Evolutionary conservation across 2,888 invertebrate species (phyloP).

Genomic region (Diloba caeruleocephala): DNA sequence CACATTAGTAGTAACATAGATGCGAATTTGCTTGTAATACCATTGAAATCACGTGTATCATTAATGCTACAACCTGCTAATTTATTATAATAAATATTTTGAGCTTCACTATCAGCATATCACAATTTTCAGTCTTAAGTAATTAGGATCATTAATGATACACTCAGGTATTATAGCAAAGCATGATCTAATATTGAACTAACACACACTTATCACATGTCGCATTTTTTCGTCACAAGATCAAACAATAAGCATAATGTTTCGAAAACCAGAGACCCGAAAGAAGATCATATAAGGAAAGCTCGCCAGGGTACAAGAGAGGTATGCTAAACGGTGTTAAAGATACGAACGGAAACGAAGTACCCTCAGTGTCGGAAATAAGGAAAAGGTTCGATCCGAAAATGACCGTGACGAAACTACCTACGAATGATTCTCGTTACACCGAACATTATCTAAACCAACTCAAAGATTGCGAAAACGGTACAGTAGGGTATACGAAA

Average conservation of each 20-base stretch:
- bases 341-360: slow-evolving; percentile 90
- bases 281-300: slow-evolving; percentile 82
- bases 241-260: slow-evolving; percentile 69
- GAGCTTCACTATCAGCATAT: slow-evolving; percentile 7
- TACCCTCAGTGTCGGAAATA: slow-evolving; percentile 89
- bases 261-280: slow-evolving; percentile 82
- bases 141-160: slow-evolving; percentile 46
- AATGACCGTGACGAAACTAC: slow-evolving; percentile 85
- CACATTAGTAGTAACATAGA: slow-evolving; percentile 60
- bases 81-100: slow-evolving; percentile 3
- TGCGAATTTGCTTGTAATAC: slow-evolving; percentile 61
- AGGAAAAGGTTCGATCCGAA: slow-evolving; percentile 88
- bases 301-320: slow-evolving; percentile 79
- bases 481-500: slow-evolving; percentile 77
- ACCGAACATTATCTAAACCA: slow-evolving; percentile 80
- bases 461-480: slow-evolving; percentile 81
- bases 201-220: slow-evolving; percentile 85
- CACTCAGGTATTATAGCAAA: slow-evolving; percentile 61
- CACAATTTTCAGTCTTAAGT: slow-evolving; percentile 13
- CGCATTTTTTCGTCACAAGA: slow-evolving; percentile 61
- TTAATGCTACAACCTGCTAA: slow-evolving; percentile 47
- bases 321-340: slow-evolving; percentile 82
- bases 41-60: slow-evolving; percentile 41
- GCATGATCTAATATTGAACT: slow-evolving; percentile 77
- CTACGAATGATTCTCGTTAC: slow-evolving; percentile 78